Conservation (phyloP, 37 sponge, comb jelly and placozoan species). For the Lycopodina hypogea region DNA sequence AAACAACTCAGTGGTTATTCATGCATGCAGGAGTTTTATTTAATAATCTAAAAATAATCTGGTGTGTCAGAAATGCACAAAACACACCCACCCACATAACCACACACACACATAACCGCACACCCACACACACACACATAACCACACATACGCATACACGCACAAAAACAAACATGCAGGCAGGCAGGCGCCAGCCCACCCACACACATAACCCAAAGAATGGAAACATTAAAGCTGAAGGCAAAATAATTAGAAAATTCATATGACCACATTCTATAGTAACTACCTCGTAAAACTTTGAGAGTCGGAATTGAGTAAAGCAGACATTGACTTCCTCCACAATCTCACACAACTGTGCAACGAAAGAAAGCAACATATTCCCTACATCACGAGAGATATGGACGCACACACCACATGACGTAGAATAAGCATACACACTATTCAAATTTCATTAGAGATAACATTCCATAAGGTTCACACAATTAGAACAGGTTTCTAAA, state of each 20-base stretch:
- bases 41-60: too few relatives aligned
- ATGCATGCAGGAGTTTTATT: too few relatives aligned
- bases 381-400: neutral
- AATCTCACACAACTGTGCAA: slow-evolving; percentile 12
- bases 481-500: neutral
- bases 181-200: too few relatives aligned
- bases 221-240: too few relatives aligned
- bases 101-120: neutral
- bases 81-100: slow-evolving; percentile 20
- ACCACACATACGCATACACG: neutral
- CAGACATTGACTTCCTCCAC: slow-evolving; percentile 30
- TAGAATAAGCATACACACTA: too few relatives aligned
- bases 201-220: too few relatives aligned
- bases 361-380: neutral
- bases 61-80: too few relatives aligned
- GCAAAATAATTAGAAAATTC: too few relatives aligned
- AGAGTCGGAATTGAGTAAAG: slow-evolving; percentile 13
- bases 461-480: neutral
- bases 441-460: neutral
- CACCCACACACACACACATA: neutral
- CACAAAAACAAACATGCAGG: too few relatives aligned
- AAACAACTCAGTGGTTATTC: too few relatives aligned
- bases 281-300: slow-evolving; percentile 28
- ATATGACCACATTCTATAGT: neutral
- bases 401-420: neutral